Base-by-base conservation (phyloP, 2,797 vertebrate species). In the Apodemus agrarius region DNA sequence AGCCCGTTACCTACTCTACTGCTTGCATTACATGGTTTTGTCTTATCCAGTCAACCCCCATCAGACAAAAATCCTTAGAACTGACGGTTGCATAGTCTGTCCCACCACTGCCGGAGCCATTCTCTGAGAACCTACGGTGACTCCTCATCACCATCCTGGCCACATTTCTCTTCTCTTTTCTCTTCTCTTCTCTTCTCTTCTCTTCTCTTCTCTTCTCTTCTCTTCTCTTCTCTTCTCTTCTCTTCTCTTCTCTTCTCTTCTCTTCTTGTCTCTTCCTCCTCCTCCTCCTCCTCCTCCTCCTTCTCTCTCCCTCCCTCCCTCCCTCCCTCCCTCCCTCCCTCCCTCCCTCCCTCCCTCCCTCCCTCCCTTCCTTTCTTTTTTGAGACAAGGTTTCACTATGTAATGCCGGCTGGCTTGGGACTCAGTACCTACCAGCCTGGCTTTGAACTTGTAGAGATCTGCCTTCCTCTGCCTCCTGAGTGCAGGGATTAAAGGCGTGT, bases 311-410 rank as follows among this genome's bases (percentile, higher is more conserved):
- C 8, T 21, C 7, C 7, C 17, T 4, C 17, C 17, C 0, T 16
- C 3, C 2, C 6, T 2, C 14, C 6, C 14, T 0, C 34, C 6
- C 2, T 2, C 2, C 6, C 14, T 16, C 2, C 6, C 34, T 1
- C 34, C 6, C 6, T 16, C 16, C 34, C 16, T 2, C 59, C 22
- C 7, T 11, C 61, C 24, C 26, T 2, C 10, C 26, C 26, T 65
- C 26, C 63, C 26, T 63, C 11, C 26, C 11, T 24, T n/a, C 3
- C 46, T 0, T 43, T 26, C 52, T 34, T 76, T 46, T 34, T 79
- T 19, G 76, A 79, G 11, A 57, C 52, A 57, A 81, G 2, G 19
- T 57, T 81, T 84, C 40, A 65, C 37, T 63, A 63, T 63, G 16
- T 17, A 61, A 26, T 61, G 3, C 80, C 46, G 79, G 5, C 80